These are phyloP conservation scores for Elaeidobius kamerunicus DNA, from an alignment of 2,888 invertebrate genomes.

Conservation along the genomic window DNA sequence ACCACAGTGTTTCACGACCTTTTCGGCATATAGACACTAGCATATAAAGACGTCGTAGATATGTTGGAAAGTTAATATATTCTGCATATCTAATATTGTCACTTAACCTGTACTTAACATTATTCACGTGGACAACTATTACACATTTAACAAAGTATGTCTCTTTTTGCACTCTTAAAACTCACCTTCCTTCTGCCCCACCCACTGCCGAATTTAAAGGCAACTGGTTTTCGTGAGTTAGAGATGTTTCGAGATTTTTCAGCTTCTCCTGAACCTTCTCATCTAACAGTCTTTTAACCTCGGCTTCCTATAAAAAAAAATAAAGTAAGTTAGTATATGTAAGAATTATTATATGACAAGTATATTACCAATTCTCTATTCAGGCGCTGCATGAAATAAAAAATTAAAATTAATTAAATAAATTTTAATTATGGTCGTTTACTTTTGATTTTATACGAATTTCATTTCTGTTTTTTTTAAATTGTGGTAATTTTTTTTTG, in stretches of 20 bases:
- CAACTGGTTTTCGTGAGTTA: slow-evolving; percentile 27
- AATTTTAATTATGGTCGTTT: neutral
- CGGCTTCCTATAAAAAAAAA: slow-evolving; percentile 48
- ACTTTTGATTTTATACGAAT: neutral
- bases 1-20: too few relatives aligned
- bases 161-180: too few relatives aligned
- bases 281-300: slow-evolving; percentile 52
- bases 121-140: neutral
- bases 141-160: slow-evolving; percentile 3
- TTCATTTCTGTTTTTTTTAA: neutral
- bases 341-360: neutral
- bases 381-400: slow-evolving; percentile 43
- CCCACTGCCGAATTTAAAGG: slow-evolving; percentile 28
- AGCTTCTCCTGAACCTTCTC: slow-evolving; percentile 50
- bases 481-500: too few relatives aligned
- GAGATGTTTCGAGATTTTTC: slow-evolving; percentile 38
- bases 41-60: neutral
- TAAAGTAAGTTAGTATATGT: neutral
- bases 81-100: neutral
- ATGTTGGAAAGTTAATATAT: neutral
- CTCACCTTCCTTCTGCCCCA: slow-evolving; percentile 27
- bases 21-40: too few relatives aligned
- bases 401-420: slow-evolving; percentile 10
- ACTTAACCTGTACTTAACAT: neutral
- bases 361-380: slow-evolving; percentile 48